Base-by-base conservation (phyloP, 2,888 invertebrate genomes). In the Polyommatus icarus region DNA sequence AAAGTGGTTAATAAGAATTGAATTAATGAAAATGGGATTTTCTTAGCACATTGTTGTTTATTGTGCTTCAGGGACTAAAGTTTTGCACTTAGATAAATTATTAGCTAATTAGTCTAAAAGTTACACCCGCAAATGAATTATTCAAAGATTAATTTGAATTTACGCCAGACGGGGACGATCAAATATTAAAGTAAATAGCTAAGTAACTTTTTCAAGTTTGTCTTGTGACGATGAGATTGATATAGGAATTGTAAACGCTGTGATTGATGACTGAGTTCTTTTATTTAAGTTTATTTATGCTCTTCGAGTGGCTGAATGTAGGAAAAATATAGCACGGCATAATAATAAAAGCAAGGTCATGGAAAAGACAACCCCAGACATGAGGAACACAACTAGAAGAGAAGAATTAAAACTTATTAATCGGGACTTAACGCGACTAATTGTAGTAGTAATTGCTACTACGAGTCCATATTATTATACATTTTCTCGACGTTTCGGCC, bases 151-250 rank as follows among this genome's bases (percentile, higher is more conserved):
- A 72, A 72, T 72, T 72, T 72, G 72, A 72, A 72, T 72, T 40
- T 40, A 10, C 20, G 40, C 36, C 72, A 40, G 20, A 10, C 7
- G 3, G 72, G n/a, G n/a, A 40, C 36, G 36, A 40, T 72, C 15
- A 72, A 72, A 72, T 72, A 72, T 40, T 72, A 36, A 72, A 40
- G 40, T 72, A 72, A 72, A 72, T 72, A 72, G n/a, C 72, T 36
- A 20, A 72, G 36, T 72, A 40, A 20, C 40, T 40, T 72, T 72
- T 72, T 72, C 67, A 20, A 40, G 72, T 40, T 40, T 40, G 72
- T 72, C 72, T 72, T 20, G 1, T 7, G 1, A 20, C n/a, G 40
- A 20, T 40, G 20, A 72, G 10, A 72, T 72, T 72, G 40, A 72
- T 40, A 36, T n/a, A 40, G 3, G 12, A 20, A 72, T 40, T 71